phyloP scores from a whole-genome alignment of 2,113 vertebrate species.

The Pterocles gutturalis region DNA sequence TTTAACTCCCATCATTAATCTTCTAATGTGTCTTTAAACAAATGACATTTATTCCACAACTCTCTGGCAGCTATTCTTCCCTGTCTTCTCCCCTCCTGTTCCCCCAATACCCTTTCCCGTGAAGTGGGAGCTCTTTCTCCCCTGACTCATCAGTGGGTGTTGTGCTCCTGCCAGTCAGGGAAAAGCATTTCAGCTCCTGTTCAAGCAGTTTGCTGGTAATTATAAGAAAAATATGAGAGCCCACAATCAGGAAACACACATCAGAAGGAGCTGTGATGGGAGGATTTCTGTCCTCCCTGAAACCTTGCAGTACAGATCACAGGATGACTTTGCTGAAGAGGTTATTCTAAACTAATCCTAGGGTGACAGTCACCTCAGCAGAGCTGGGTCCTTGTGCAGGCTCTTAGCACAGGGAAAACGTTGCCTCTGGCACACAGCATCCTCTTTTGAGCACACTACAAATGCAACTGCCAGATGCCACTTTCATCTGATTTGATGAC shows the following conservation, averaged over 20 bases:
- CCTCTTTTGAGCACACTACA: not conserved
- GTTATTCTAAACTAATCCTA: not conserved
- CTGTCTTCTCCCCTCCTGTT: not conserved
- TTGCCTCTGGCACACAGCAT: not conserved
- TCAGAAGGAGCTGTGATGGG: not conserved
- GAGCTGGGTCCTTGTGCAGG: not conserved
- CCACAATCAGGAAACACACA: not conserved
- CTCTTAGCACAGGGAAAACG: not conserved
- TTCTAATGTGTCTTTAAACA: slow-evolving; percentile 64
- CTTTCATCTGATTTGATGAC: not conserved
- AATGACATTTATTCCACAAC: slow-evolving; percentile 13
- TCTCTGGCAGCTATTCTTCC: not conserved
- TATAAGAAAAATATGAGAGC: not conserved
- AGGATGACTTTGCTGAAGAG: not conserved
- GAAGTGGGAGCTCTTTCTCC: not conserved
- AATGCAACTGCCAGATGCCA: not conserved
- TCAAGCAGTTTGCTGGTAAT: slow-evolving; percentile 13
- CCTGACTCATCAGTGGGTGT: slow-evolving; percentile 11
- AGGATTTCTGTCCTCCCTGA: not conserved
- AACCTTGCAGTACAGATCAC: not conserved
- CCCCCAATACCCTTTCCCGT: not conserved
- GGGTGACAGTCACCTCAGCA: not conserved
- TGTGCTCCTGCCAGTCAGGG: slow-evolving; percentile 1
- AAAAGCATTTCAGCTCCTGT: not conserved
- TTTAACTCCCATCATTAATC: slow-evolving; percentile 68